Percentiles rank a stretch among this genome's conserved stretches.
Evolutionary conservation across 37 sponge, comb jelly and placozoan species (phyloP).

Genomic region (Lycopodina hypogea): DNA sequence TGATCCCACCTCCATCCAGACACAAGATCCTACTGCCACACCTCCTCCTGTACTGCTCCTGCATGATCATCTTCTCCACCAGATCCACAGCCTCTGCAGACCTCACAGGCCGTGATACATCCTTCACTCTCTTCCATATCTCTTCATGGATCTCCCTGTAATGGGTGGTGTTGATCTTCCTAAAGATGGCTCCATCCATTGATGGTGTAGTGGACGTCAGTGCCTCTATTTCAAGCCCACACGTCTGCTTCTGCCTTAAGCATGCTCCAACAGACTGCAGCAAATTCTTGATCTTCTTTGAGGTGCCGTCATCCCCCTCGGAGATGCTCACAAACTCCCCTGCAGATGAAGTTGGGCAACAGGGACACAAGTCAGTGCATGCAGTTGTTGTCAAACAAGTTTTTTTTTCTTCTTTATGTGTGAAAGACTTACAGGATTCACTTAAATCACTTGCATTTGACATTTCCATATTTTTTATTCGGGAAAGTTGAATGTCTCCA

Average conservation of each 20-base stretch:
- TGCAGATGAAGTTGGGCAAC: background rate
- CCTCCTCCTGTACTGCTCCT: background rate
- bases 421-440: too few relatives aligned
- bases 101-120: background rate
- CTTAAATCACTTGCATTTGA: too few relatives aligned
- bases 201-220: too few relatives aligned
- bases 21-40: conserved; percentile 36
- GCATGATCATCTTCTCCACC: background rate
- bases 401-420: too few relatives aligned
- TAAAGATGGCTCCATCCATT: background rate
- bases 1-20: conserved; percentile 71
- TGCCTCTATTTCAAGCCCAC: background rate
- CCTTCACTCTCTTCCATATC: background rate
- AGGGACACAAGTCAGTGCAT: too few relatives aligned
- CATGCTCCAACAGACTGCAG: conserved; percentile 3
- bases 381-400: too few relatives aligned
- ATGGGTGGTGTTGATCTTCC: background rate
- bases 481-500: too few relatives aligned
- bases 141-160: background rate
- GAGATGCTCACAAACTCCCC: background rate
- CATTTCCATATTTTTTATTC: too few relatives aligned
- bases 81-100: background rate
- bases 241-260: background rate
- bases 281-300: background rate
- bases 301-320: too few relatives aligned